Base-by-base conservation (phyloP, 2,113 vertebrate genomes). In the Ursus arctos region DNA sequence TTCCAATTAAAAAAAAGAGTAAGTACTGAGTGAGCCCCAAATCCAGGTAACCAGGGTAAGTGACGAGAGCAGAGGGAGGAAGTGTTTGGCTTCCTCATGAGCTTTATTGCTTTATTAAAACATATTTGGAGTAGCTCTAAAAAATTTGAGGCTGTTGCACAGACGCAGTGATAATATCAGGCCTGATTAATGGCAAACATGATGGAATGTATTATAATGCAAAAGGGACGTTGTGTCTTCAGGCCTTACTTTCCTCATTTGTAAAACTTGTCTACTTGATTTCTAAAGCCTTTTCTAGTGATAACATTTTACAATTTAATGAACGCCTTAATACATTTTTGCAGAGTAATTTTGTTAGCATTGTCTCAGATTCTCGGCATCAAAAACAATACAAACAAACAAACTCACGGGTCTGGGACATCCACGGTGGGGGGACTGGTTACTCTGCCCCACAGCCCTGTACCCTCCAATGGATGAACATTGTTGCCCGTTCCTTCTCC, bases 371-470 rank as follows among this genome's bases (percentile, higher is more conserved):
- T 84, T 93, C n/a, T 96, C 19, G 28, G 43, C n/a, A 63, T 74
- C 13, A 93, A 95, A 90, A 95, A 89, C n/a, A 40, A n/a, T 31
- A 69, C n/a, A 88, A 91, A 61, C 57, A 33, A 67, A 77, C 22
- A 51, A 55, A 59, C 22, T 74, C 15, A 0, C 40, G 57, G 94
- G 98, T 98, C 84, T 98, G 98, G 98, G 98, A 98, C 0, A 98
- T 98, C 55, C 97, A 98, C 0, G 97, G 40, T 98, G 95, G 95
- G 24, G 21, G 61, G 21, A 8, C 0, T 4, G 6, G 13, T 26
- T 16, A 2, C 33, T 43, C n/a, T 15, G 18, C 33, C 9, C 84
- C 74, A 67, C 16, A n/a, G 26, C 22, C 36, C 26, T 51, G 40
- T 18, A 19, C 65, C 33, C 28, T 87, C 10, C 33, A 51, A 9